phyloP scores from a whole-genome alignment of 1,140 invertebrate genomes.

The Aphelenchoides fujianensis region DNA sequence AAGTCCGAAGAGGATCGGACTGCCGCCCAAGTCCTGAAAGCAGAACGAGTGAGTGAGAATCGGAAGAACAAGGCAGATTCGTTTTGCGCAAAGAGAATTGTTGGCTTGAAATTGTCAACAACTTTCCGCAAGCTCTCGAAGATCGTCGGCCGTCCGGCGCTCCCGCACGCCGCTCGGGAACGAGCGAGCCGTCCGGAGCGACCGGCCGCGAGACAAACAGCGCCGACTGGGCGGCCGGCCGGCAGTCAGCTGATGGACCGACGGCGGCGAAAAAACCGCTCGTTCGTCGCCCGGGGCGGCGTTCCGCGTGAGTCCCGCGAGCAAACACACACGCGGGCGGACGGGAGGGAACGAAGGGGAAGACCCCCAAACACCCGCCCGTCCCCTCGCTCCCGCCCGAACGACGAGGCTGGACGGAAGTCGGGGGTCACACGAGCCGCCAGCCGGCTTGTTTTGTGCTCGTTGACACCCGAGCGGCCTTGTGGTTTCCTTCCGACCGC shows the following conservation, averaged over 20 bases:
- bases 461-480: not conserved
- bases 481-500: too few species aligned
- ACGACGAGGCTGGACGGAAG: not conserved
- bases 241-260: not conserved
- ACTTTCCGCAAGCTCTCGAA: not conserved
- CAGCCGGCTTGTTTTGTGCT: not conserved
- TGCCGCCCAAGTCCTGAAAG: constrained; percentile 83
- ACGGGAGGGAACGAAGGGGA: not conserved
- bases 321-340: not conserved
- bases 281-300: not conserved
- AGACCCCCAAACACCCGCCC: not conserved
- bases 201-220: not conserved
- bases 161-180: not conserved
- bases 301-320: not conserved
- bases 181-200: not conserved
- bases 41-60: constrained; percentile 8
- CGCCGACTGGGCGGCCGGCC: not conserved
- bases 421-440: not conserved
- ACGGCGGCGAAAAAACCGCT: not conserved
- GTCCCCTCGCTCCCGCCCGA: not conserved
- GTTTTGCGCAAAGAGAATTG: too few species aligned
- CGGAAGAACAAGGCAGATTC: too few species aligned
- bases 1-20: constrained; percentile 92
- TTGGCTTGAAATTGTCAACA: too few species aligned
- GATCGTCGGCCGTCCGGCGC: not conserved